phyloP scores from a whole-genome alignment of 2,797 vertebrate species.

The Lateolabrax maculatus region DNA sequence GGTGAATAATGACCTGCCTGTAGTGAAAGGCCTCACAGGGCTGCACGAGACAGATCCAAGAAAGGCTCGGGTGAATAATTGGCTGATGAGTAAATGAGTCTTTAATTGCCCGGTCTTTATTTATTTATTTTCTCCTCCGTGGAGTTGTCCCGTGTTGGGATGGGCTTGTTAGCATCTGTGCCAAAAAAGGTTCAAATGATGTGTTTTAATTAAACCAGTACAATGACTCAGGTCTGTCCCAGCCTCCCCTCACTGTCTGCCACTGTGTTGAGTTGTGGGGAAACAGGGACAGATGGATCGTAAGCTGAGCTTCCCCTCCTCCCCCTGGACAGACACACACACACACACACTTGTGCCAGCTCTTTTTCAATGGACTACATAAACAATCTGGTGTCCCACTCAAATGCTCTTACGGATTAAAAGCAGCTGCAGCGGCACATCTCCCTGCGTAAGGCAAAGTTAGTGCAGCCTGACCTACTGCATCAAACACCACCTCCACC shows the following conservation, averaged over 20 bases:
- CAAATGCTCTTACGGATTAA: slow-evolving; percentile 72
- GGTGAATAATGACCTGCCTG: slow-evolving; percentile 53
- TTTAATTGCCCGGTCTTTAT: slow-evolving; percentile 43
- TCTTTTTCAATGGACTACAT: slow-evolving; percentile 62
- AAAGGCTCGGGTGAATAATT: slow-evolving; percentile 42
- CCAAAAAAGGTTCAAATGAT: slow-evolving; percentile 50
- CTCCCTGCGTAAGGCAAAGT: slow-evolving; percentile 48
- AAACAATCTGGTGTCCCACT: slow-evolving; percentile 72
- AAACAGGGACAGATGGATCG: slow-evolving; percentile 72
- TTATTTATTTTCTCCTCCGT: background rate
- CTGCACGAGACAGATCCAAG: slow-evolving; percentile 41
- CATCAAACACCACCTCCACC: slow-evolving; percentile 26
- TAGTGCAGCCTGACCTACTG: slow-evolving; percentile 59
- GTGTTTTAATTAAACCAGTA: slow-evolving; percentile 69
- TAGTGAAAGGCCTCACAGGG: slow-evolving; percentile 34
- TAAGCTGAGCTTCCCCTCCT: slow-evolving; percentile 49
- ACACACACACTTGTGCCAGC: slow-evolving; percentile 42
- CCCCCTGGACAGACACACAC: slow-evolving; percentile 14
- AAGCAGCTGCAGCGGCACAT: slow-evolving; percentile 60
- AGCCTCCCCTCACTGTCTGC: slow-evolving; percentile 51
- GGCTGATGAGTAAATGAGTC: slow-evolving; percentile 53
- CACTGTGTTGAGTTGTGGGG: slow-evolving; percentile 49
- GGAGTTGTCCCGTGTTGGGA: slow-evolving; percentile 4
- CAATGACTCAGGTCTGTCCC: slow-evolving; percentile 50
- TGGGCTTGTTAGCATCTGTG: slow-evolving; percentile 36